These are phyloP conservation scores for Lepidochrysops patricia DNA, from an alignment of 2,888 invertebrate genomes.

Conservation along the genomic window DNA sequence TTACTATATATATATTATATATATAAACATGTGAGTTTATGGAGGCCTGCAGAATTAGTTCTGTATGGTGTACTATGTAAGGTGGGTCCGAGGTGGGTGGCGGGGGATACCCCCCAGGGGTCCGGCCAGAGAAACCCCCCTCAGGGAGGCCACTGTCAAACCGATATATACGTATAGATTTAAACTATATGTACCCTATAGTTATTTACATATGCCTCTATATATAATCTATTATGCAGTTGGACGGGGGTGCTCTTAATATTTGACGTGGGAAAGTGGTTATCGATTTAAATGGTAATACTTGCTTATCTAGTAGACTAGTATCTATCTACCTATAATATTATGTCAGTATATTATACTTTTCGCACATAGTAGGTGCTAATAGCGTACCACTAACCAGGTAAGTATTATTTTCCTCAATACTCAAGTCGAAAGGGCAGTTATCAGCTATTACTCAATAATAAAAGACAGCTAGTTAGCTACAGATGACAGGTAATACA, in stretches of 20 bases:
- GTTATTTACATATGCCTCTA: slow-evolving; percentile 67
- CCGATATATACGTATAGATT: slow-evolving; percentile 69
- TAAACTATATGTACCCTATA: slow-evolving; percentile 69
- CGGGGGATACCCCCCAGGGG: slow-evolving; percentile 53
- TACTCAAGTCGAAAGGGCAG: too few species aligned
- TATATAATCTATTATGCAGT: slow-evolving; percentile 72
- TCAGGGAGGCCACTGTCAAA: slow-evolving; percentile 73
- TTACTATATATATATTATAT: slow-evolving; percentile 36
- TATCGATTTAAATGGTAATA: slow-evolving; percentile 35
- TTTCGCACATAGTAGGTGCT: not conserved
- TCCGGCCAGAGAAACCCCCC: slow-evolving; percentile 73
- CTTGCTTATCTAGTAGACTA: not conserved
- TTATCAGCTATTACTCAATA: too few species aligned
- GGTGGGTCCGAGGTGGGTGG: slow-evolving; percentile 46
- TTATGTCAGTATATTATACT: not conserved
- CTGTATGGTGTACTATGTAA: slow-evolving; percentile 66
- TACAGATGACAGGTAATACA: too few species aligned
- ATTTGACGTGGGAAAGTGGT: slow-evolving; percentile 43
- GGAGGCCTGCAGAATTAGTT: slow-evolving; percentile 69
- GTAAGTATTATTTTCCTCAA: too few species aligned
- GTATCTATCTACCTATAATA: too few species aligned
- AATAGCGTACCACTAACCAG: too few species aligned
- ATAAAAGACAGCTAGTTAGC: too few species aligned
- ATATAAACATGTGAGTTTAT: slow-evolving; percentile 54
- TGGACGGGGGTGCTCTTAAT: slow-evolving; percentile 62